These are phyloP conservation scores for Megamerina dolium DNA, from an alignment of 2,888 invertebrate species.

Conservation along the genomic window DNA sequence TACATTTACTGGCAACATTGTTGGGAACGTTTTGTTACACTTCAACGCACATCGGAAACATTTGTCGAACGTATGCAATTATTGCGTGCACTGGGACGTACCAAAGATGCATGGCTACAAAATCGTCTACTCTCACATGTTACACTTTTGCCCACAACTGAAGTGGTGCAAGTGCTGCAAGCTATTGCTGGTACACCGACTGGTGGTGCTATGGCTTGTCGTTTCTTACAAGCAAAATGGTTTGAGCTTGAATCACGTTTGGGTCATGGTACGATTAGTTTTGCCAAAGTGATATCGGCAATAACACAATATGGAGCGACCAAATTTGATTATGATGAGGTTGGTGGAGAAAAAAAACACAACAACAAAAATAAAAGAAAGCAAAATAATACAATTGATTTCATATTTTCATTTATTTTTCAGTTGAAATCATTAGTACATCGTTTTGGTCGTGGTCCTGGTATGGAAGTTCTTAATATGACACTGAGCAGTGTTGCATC, in stretches of 20 bases:
- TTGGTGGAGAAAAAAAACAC: too few relatives aligned
- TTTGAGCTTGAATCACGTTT: conserved; percentile 46
- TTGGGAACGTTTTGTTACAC: conserved; percentile 46
- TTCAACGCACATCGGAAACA: conserved; percentile 45
- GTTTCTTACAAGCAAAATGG: conserved; percentile 50
- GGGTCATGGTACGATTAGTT: conserved; percentile 46
- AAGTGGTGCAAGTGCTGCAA: conserved; percentile 48
- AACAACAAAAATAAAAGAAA: too few relatives aligned
- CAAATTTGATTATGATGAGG: conserved; percentile 50
- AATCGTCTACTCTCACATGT: conserved; percentile 49
- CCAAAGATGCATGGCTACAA: conserved; percentile 50
- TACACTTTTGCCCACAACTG: conserved; percentile 46
- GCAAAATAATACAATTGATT: neutral
- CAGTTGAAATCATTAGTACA: conserved; percentile 49
- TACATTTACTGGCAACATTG: conserved; percentile 50
- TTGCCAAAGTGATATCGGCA: conserved; percentile 50
- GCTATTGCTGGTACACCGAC: conserved; percentile 50
- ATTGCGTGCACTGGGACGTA: conserved; percentile 46
- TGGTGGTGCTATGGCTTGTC: conserved; percentile 50
- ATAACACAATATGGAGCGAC: conserved; percentile 50
- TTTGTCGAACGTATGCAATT: conserved; percentile 49
- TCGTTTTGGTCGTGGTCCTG: conserved; percentile 49
- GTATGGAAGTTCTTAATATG: conserved; percentile 48
- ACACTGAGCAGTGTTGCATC: conserved; percentile 49
- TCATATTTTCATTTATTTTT: conserved; percentile 3